phyloP scores from a whole-genome alignment of 2,797 vertebrate species.

The Limosa lapponica region DNA sequence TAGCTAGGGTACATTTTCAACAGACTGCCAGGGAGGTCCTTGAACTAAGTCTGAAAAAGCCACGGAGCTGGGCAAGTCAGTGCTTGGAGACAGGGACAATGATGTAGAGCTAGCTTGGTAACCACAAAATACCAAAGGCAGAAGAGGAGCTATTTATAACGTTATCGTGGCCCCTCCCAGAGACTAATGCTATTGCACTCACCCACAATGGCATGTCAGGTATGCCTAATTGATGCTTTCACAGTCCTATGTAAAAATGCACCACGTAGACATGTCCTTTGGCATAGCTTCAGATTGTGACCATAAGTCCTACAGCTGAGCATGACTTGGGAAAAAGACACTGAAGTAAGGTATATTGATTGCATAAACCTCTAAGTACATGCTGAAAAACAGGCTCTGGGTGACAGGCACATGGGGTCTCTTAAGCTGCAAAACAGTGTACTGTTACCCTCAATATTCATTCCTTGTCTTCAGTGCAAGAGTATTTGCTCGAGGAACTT shows the following conservation, averaged over 20 bases:
- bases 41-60: slow-evolving; percentile 14
- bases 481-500: background rate
- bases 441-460: background rate
- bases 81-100: background rate
- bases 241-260: background rate
- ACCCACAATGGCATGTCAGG: background rate
- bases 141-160: background rate
- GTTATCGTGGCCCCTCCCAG: background rate
- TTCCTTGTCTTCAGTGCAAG: background rate
- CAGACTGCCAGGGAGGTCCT: background rate
- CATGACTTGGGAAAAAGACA: background rate
- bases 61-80: background rate
- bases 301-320: background rate
- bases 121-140: background rate
- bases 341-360: background rate
- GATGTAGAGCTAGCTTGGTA: background rate
- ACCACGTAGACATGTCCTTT: background rate
- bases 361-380: background rate
- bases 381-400: background rate
- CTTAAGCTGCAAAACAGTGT: background rate
- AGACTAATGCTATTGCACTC: background rate
- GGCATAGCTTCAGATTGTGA: background rate
- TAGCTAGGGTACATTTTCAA: slow-evolving; percentile 31
- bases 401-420: background rate
- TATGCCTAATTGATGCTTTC: background rate